Base-by-base conservation (phyloP, 2,888 invertebrate species). In the Hemithea aestivaria region DNA sequence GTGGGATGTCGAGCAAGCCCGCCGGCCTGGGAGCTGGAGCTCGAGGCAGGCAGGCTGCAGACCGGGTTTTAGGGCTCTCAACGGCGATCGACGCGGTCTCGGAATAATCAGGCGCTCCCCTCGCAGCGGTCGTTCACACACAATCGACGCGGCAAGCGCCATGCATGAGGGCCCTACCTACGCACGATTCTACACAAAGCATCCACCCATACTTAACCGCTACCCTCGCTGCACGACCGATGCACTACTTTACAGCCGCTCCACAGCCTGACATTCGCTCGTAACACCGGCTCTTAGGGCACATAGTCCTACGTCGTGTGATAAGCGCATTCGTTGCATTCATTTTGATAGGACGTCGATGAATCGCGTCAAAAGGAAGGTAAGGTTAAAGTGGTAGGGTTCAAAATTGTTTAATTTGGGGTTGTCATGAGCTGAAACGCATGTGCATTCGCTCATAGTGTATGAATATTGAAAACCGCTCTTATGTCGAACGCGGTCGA, bases 121-220 rank as follows among this genome's bases (percentile, higher is more conserved):
- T 77, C 72, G 71, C 50, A 68, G 72, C 80, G 83, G 81, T 83
- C 82, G 85, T 85, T 84, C 83, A 83, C 84, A 84, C 82, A 83
- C 77, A 79, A 78, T 76, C 76, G 77, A 74, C 73, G 71, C 67
- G 71, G 62, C 68, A 67, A 74, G 64, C 68, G 65, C 67, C 69
- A 67, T 62, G 63, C 69, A 69, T 61, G 63, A 70, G 75, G 69
- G 72, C 71, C 73, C 77, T 78, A 73, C 80, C 84, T 79, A 83
- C 84, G 77, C 79, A 77, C 72, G 61, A 67, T 69, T 70, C 60
- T 67, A 66, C 73, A 79, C 74, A 81, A 78, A 75, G 73, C 79
- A 70, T 73, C 75, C 76, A 77, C 74, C 79, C 77, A 68, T 77
- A 75, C 68, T 70, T 62, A 66, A 67, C 64, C 63, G 63, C 76